A percentile compares a stretch with the other conserved stretches of the same genome.
Conservation (phyloP, 2,888 invertebrate genomes). For the Ptilodon capucinus region DNA sequence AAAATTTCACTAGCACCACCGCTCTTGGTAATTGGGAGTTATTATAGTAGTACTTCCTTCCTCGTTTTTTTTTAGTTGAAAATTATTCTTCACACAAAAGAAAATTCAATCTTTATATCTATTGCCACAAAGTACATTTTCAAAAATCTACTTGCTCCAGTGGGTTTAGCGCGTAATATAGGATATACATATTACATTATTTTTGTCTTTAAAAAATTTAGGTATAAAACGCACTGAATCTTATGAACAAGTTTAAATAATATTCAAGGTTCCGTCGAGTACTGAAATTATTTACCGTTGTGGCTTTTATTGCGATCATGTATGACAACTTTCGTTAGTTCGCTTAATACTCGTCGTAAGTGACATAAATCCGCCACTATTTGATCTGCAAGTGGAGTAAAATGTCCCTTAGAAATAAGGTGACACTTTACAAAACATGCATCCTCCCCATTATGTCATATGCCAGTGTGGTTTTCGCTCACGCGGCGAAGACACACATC, state of each 20-base stretch:
- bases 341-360: conserved; percentile 19
- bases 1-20: not conserved
- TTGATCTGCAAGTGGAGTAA: too few relatives aligned
- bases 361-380: conserved; percentile 34
- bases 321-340: conserved; percentile 25
- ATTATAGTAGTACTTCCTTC: too few relatives aligned
- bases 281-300: conserved; percentile 32
- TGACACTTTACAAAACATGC: too few relatives aligned
- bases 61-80: too few relatives aligned
- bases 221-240: not conserved
- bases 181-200: not conserved
- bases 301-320: conserved; percentile 26
- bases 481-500: too few relatives aligned
- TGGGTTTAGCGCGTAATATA: not conserved
- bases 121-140: too few relatives aligned
- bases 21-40: not conserved
- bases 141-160: too few relatives aligned
- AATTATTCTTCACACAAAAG: too few relatives aligned
- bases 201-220: not conserved
- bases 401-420: too few relatives aligned
- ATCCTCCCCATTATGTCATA: too few relatives aligned
- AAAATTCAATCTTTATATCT: too few relatives aligned
- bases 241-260: not conserved
- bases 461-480: too few relatives aligned
- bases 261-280: conserved; percentile 20